Conservation (phyloP, 2,113 vertebrate genomes). For the Acrocephalus arundinaceus region DNA sequence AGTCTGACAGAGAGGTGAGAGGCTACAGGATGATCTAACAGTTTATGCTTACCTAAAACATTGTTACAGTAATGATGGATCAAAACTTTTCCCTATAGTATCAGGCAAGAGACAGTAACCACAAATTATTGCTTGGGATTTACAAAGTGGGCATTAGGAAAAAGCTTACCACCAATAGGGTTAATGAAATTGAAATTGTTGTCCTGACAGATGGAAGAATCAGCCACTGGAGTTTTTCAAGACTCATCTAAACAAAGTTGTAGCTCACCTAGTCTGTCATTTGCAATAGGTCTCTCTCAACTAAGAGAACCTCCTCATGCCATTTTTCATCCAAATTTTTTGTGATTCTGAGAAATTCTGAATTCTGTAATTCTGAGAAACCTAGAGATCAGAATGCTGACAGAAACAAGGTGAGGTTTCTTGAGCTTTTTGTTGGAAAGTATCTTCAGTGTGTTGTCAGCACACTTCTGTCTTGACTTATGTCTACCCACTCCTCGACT, state of each 20-base stretch:
- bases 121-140: not conserved
- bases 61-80: not conserved
- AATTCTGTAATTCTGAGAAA: not conserved
- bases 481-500: not conserved
- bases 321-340: not conserved
- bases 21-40: not conserved
- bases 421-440: not conserved
- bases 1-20: not conserved
- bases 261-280: not conserved
- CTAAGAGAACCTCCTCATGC: not conserved
- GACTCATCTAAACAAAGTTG: not conserved
- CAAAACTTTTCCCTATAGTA: not conserved
- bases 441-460: not conserved
- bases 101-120: not conserved
- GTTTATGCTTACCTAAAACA: not conserved
- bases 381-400: not conserved
- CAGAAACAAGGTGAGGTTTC: not conserved
- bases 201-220: not conserved
- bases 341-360: not conserved
- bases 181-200: not conserved
- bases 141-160: not conserved
- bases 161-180: not conserved
- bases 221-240: not conserved
- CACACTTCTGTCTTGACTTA: not conserved
- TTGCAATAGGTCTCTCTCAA: not conserved